Evolutionary conservation across 2,113 vertebrate genomes (phyloP).

Genomic region (Poecilia latipinna): DNA sequence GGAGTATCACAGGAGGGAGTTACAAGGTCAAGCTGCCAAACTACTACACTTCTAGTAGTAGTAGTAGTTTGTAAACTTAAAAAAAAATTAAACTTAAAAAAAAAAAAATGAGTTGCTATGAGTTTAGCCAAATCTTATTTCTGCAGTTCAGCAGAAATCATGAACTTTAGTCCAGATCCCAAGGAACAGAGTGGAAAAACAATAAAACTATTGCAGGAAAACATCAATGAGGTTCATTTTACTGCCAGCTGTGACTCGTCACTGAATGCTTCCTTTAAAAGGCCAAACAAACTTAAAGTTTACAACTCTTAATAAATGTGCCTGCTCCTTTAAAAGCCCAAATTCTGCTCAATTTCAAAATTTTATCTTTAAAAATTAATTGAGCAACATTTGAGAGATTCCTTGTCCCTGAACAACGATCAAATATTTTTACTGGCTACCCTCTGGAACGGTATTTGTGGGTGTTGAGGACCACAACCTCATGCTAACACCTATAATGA

Average conservation of each 20-base stretch:
- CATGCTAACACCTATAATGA: no score
- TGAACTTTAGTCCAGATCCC: neutral
- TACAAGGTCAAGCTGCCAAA: conserved; percentile 36
- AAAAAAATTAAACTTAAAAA: neutral
- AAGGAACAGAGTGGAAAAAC: neutral
- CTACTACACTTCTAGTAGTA: conserved; percentile 14
- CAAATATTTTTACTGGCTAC: no score
- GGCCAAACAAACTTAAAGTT: neutral
- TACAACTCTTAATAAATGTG: neutral
- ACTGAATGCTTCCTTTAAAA: neutral
- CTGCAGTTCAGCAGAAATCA: neutral
- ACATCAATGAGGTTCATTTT: neutral
- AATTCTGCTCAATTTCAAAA: no score
- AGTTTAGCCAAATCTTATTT: neutral
- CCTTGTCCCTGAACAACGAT: no score
- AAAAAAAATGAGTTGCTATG: neutral
- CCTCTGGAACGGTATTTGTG: no score
- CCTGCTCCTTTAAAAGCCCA: neutral
- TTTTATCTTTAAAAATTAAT: no score
- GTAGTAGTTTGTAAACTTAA: neutral
- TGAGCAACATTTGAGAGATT: no score
- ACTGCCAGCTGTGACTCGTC: neutral
- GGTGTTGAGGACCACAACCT: no score
- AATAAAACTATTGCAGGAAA: neutral
- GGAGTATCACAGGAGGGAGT: conserved; percentile 12